Evolutionary conservation across 2,797 vertebrate species (phyloP).

Genomic region (Acrossocheilus fasciatus): DNA sequence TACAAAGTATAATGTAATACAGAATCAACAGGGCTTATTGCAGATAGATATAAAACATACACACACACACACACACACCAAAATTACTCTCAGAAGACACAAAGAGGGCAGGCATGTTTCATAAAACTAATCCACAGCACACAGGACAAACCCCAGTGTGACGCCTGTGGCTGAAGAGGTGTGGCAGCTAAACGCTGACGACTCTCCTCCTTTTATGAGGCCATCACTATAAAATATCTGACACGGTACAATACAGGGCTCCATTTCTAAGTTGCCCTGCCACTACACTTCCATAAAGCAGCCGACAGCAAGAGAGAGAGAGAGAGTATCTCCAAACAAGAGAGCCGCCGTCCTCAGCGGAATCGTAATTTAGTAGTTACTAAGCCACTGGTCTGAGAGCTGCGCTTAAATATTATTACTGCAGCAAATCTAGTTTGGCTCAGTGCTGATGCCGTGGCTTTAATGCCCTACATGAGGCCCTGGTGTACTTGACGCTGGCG

Average conservation of each 20-base stretch:
- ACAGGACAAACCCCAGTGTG: slow-evolving; percentile 30
- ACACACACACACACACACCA: background rate
- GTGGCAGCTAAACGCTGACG: background rate
- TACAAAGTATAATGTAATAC: background rate
- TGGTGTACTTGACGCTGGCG: slow-evolving; percentile 39
- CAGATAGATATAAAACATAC: background rate
- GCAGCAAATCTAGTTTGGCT: slow-evolving; percentile 57
- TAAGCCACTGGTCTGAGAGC: slow-evolving; percentile 52
- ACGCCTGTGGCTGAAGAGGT: slow-evolving; percentile 9
- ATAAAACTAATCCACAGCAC: slow-evolving; percentile 33
- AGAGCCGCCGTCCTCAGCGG: slow-evolving; percentile 30
- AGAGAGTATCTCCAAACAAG: slow-evolving; percentile 48
- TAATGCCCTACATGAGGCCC: slow-evolving; percentile 57
- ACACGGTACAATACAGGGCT: slow-evolving; percentile 26
- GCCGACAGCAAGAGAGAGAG: slow-evolving; percentile 19
- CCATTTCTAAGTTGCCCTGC: slow-evolving; percentile 31
- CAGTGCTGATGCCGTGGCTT: slow-evolving; percentile 46
- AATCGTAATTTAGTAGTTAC: slow-evolving; percentile 52
- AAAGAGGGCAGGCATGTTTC: background rate
- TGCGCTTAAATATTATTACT: slow-evolving; percentile 65
- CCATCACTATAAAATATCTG: slow-evolving; percentile 38
- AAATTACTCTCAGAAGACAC: background rate
- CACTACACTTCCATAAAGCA: slow-evolving; percentile 20
- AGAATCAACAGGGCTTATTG: background rate
- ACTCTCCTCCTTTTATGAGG: slow-evolving; percentile 32